A percentile compares a stretch with the other conserved stretches of the same genome.
Conservation (phyloP, 2,113 vertebrate genomes). For the Lota lota region DNA sequence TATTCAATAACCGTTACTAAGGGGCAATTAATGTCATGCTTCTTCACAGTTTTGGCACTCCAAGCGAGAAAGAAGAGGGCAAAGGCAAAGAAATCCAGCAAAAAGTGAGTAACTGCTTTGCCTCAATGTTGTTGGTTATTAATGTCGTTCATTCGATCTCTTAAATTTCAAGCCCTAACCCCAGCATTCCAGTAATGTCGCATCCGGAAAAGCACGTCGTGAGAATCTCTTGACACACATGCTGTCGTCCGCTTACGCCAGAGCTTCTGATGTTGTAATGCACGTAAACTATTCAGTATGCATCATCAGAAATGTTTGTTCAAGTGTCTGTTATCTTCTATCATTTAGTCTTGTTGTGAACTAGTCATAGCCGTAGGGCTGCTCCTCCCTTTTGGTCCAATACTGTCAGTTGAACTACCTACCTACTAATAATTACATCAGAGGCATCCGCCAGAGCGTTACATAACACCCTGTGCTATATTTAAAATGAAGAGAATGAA, state of each 20-base stretch:
- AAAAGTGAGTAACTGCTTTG: conserved; percentile 81
- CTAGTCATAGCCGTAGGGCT: neutral
- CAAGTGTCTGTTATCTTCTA: no score
- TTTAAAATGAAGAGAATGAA: conserved; percentile 62
- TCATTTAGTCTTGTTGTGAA: no score
- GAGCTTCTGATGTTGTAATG: neutral
- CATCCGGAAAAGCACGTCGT: neutral
- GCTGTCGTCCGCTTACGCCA: neutral
- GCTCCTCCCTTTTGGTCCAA: neutral
- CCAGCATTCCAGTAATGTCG: neutral
- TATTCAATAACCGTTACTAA: no score
- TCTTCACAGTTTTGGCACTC: conserved; percentile 85
- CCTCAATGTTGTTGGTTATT: neutral
- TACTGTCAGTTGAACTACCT: conserved; percentile 39
- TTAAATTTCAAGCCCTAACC: neutral
- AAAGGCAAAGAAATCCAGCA: conserved; percentile 92
- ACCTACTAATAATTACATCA: conserved; percentile 52
- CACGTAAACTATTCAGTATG: no score
- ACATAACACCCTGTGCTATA: conserved; percentile 63
- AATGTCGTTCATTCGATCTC: neutral
- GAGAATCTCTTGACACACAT: conserved; percentile 5
- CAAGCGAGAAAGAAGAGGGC: conserved; percentile 94
- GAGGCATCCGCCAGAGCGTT: conserved; percentile 54
- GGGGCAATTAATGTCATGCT: neutral
- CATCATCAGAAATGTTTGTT: no score